Conservation (phyloP, 2,113 vertebrate species). For the Scortum barcoo region DNA sequence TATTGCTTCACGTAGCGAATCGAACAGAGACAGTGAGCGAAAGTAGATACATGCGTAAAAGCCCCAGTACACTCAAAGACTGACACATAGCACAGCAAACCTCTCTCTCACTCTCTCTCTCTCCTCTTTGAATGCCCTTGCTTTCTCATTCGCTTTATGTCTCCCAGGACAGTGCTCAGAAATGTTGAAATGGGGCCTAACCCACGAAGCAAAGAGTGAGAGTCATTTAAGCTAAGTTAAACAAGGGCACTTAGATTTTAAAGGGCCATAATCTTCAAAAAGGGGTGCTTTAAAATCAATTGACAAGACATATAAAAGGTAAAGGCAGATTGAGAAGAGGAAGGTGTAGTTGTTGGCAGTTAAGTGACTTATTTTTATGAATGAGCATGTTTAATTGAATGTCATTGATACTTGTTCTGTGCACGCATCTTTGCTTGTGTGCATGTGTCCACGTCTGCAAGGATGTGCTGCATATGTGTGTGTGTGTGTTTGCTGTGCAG, state of each 20-base stretch:
- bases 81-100: constrained; percentile 63
- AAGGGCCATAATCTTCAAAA: constrained; percentile 83
- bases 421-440: constrained; percentile 6
- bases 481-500: constrained; percentile 55
- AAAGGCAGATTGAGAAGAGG: constrained; percentile 69
- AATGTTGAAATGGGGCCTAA: constrained; percentile 82
- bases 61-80: constrained; percentile 57
- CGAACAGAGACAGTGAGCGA: constrained; percentile 62
- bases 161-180: constrained; percentile 84
- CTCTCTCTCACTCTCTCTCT: constrained; percentile 37
- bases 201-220: constrained; percentile 77
- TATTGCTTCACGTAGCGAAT: constrained; percentile 68
- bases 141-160: constrained; percentile 81
- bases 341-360: constrained; percentile 61
- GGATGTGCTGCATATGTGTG: constrained; percentile 10
- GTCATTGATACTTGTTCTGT: constrained; percentile 48
- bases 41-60: constrained; percentile 75
- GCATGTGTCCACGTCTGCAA: constrained; percentile 10
- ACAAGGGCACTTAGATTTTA: constrained; percentile 84
- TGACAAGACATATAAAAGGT: constrained; percentile 79
- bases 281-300: constrained; percentile 80
- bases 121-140: constrained; percentile 70
- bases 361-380: constrained; percentile 69
- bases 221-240: constrained; percentile 85
- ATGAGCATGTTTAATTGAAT: constrained; percentile 65